Conservation (phyloP, 1,140 invertebrate genomes). For the Neuroterus valhalla region DNA sequence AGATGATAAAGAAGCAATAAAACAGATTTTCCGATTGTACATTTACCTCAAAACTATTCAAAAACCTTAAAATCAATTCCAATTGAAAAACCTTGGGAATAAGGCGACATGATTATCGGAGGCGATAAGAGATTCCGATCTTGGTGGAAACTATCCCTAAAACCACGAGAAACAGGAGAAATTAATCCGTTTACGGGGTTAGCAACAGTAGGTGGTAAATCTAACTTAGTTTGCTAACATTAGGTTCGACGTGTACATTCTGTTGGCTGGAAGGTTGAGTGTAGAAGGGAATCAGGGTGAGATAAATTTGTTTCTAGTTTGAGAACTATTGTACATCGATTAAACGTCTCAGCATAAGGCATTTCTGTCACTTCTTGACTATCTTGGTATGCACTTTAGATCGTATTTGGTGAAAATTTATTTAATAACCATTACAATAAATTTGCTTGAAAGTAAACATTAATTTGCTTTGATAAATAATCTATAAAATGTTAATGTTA, state of each 20-base stretch:
- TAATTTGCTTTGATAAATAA: too few relatives aligned
- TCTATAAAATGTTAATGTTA: too few relatives aligned
- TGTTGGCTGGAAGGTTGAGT: background rate
- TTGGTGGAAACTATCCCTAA: background rate
- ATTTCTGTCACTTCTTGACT: slow-evolving; percentile 43
- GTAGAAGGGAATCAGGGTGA: background rate
- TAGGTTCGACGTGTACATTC: slow-evolving; percentile 12
- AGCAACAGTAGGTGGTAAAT: background rate
- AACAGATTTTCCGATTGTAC: too few relatives aligned
- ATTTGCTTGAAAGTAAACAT: too few relatives aligned
- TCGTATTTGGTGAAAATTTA: slow-evolving; percentile 36
- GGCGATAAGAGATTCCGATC: slow-evolving; percentile 5
- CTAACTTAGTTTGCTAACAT: slow-evolving; percentile 26
- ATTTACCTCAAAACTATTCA: too few relatives aligned
- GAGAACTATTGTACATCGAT: slow-evolving; percentile 60
- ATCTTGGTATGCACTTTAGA: slow-evolving; percentile 27
- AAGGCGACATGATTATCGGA: slow-evolving; percentile 11
- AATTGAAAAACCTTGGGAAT: too few relatives aligned
- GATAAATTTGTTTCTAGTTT: slow-evolving; percentile 57
- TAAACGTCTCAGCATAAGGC: slow-evolving; percentile 43
- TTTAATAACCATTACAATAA: too few relatives aligned
- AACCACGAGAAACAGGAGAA: slow-evolving; percentile 44
- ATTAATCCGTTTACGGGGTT: slow-evolving; percentile 46
- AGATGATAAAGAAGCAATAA: too few relatives aligned
- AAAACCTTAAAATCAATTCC: too few relatives aligned